A percentile compares a stretch with the other conserved stretches of the same genome.
Evolutionary conservation across 2,888 invertebrate genomes (phyloP).

Genomic region (Chloroclysta siterata): DNA sequence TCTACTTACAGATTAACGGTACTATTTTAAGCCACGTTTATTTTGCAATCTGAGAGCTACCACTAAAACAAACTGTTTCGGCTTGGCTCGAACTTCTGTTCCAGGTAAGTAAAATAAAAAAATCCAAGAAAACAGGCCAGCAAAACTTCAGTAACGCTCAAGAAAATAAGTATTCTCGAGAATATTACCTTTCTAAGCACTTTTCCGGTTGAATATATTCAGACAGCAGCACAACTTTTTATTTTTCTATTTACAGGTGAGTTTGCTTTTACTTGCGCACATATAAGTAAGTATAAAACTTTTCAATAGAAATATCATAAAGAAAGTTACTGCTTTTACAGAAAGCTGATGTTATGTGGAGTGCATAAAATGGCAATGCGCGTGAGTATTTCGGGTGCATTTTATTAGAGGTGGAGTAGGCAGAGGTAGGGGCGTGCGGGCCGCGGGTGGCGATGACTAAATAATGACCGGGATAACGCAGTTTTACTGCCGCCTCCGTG

Average conservation of each 20-base stretch:
- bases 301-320: slow-evolving; percentile 56
- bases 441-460: slow-evolving; percentile 77
- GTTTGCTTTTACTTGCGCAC: slow-evolving; percentile 44
- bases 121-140: slow-evolving; percentile 11
- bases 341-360: slow-evolving; percentile 37
- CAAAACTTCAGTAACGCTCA: slow-evolving; percentile 20
- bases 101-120: slow-evolving; percentile 3
- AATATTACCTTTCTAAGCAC: slow-evolving; percentile 40
- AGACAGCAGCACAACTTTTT: slow-evolving; percentile 41
- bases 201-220: slow-evolving; percentile 39
- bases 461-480: slow-evolving; percentile 84
- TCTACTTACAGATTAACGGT: too few species aligned
- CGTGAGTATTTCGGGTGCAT: slow-evolving; percentile 68
- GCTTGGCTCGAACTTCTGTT: neutral
- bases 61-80: neutral
- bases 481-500: slow-evolving; percentile 83
- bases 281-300: slow-evolving; percentile 47
- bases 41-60: too few species aligned
- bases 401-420: slow-evolving; percentile 65
- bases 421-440: slow-evolving; percentile 38
- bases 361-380: slow-evolving; percentile 63
- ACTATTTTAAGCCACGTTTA: too few species aligned
- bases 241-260: slow-evolving; percentile 43
- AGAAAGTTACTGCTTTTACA: slow-evolving; percentile 50
- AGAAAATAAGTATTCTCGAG: slow-evolving; percentile 37